Evolutionary conservation across 2,113 vertebrate species (phyloP).

Genomic region (Oncorhynchus tshawytscha): DNA sequence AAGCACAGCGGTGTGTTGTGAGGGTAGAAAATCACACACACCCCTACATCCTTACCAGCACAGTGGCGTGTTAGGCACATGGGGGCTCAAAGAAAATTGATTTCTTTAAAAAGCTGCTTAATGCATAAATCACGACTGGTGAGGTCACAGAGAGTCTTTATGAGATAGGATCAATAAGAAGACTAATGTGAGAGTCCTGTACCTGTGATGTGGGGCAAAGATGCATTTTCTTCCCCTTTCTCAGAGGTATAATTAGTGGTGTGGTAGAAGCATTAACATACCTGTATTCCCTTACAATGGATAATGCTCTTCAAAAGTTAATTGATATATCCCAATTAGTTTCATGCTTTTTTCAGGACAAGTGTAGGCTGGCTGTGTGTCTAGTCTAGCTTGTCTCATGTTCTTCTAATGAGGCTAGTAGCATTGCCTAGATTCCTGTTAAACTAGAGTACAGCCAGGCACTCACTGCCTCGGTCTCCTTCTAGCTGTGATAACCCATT

Average conservation of each 20-base stretch:
- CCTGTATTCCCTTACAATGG: too few species aligned
- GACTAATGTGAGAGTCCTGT: slow-evolving; percentile 57
- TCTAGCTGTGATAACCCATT: slow-evolving; percentile 40
- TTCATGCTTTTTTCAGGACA: not conserved
- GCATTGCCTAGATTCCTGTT: slow-evolving; percentile 18
- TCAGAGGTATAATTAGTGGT: slow-evolving; percentile 32
- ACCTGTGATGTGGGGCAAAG: slow-evolving; percentile 53
- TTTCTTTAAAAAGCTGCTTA: slow-evolving; percentile 72
- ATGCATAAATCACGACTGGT: slow-evolving; percentile 78
- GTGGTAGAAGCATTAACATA: slow-evolving; percentile 27
- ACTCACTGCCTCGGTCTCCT: slow-evolving; percentile 5
- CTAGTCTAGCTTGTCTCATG: not conserved
- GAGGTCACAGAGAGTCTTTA: slow-evolving; percentile 69
- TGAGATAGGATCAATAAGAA: slow-evolving; percentile 63
- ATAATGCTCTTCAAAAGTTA: slow-evolving; percentile 29
- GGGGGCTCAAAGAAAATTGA: slow-evolving; percentile 67
- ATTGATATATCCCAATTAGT: slow-evolving; percentile 3
- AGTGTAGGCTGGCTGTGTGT: not conserved
- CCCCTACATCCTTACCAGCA: slow-evolving; percentile 68
- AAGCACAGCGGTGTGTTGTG: slow-evolving; percentile 48
- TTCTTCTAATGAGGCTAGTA: not conserved
- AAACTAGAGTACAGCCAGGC: not conserved
- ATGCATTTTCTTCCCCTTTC: slow-evolving; percentile 21
- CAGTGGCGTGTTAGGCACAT: slow-evolving; percentile 62
- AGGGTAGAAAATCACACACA: slow-evolving; percentile 63